Conservation (phyloP, 2,113 vertebrate species). For the Balaeniceps rex region DNA sequence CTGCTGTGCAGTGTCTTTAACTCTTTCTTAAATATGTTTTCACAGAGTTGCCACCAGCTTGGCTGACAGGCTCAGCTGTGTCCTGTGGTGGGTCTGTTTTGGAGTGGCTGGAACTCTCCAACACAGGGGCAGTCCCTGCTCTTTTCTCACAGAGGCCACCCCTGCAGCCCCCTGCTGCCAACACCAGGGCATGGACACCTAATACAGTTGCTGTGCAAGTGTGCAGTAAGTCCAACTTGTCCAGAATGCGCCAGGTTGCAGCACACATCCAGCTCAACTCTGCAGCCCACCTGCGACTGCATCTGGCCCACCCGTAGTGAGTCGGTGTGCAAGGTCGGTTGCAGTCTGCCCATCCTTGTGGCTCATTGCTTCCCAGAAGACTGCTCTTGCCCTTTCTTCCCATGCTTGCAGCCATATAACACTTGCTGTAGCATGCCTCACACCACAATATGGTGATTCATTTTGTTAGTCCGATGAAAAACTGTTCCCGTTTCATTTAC, state of each 20-base stretch:
- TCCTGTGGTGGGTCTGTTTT: neutral
- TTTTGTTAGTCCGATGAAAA: neutral
- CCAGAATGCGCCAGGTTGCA: neutral
- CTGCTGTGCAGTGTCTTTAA: neutral
- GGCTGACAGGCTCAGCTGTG: neutral
- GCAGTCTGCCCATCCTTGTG: neutral
- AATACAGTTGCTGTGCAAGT: neutral
- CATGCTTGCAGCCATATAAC: neutral
- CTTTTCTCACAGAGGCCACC: neutral
- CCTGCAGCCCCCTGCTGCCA: neutral
- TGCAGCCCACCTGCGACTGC: accelerated
- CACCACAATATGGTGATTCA: neutral
- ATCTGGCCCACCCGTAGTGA: accelerated
- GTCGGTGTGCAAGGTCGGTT: neutral
- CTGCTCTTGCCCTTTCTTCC: neutral
- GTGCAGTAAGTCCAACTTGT: neutral
- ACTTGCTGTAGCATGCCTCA: neutral
- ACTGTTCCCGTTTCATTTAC: neutral
- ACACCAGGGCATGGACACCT: neutral
- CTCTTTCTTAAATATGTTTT: neutral
- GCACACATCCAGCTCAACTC: neutral
- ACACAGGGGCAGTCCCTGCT: neutral
- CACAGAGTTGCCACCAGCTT: neutral
- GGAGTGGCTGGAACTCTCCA: neutral
- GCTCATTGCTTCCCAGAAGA: neutral